Base-by-base conservation (phyloP, 2,797 vertebrate species). In the Sebastes baramenuke region DNA sequence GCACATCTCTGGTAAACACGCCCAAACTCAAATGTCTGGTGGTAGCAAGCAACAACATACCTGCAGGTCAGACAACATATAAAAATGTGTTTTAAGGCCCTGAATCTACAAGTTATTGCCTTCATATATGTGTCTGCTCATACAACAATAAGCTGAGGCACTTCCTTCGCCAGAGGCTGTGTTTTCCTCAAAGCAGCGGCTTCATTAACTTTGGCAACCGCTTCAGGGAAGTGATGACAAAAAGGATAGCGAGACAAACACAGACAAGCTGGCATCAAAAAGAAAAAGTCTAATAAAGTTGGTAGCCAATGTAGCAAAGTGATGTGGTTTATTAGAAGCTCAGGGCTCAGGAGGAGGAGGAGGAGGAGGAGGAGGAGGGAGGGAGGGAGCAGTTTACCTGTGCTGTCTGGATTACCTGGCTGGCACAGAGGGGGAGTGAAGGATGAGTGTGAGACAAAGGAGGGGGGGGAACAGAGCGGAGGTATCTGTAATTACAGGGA, bases 401-500 rank as follows among this genome's bases (percentile, higher is more conserved):
- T 24, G 56, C 67, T 72, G 77, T 71, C 54, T 52, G 79, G 84
- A 87, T 90, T 85, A 89, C 65, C 85, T 81, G 80, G 65, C 86
- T 87, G 86, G 69, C 81, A 74, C 55, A 75, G 72, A 62, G 29
- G 54, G 67, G 65, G 74, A 67, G 75, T 8, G 77, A 70, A 60
- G 78, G 76, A 76, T 75, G 81, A 81, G 78, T 24, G 86, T 58
- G 81, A 86, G 84, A 90, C 88, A 84, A 80, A 86, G 88, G 73
- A 18, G 8, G n/a, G 49, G 75, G 42, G 84, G 86, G 88, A 89
- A 80, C 81, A 77, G 75, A 81, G 90, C 76, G 46, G 77, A 87
- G 85, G 87, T 79, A 22, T 79, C 62, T 2, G 20, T 93, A 92
- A 94, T 93, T 93, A 92, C 82, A 93, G 90, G 89, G 89, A 87